Evolutionary conservation across 2,797 vertebrate species (phyloP), one percentile per base, ranked within the genome.

Genomic region (Tokudaia tokunoshimensis): DNA sequence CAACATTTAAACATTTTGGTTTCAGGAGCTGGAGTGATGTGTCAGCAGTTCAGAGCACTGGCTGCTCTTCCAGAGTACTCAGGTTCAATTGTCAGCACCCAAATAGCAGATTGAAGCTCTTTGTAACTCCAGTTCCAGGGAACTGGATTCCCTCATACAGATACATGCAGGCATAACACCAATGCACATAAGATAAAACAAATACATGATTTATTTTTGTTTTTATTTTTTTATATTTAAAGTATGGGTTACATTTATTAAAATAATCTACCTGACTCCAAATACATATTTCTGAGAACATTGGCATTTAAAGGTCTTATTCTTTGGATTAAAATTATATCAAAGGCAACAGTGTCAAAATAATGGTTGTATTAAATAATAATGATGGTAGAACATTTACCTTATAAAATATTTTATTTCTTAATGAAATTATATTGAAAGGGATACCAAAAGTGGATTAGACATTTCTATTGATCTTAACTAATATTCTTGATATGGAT

Each of bases 321-420:
- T 93, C 59, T 41, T 92, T 52, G 67, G 3, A 24, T 59, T 90
- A 31, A 78, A 85, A 88, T 67, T 92, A 84, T 75, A 70, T 59
- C 29, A 92, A 89, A 89, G 55, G 4, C 22, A 75, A 47, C 31
- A 19, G 26, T 83, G 3, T 12, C 52, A 74, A 76, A 2, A 91
- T 12, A 89, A 88, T 78, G 24, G 41, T 72, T 89, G 8, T 47
- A 52, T 44, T 70, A 92, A 84, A 67, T 92, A 59, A 82, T 55
- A 89, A 70, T 44, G 44, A 50, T 76, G 7, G 22, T 70, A 41
- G 5, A 85, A 82, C 13, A 81, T 81, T 88, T 92, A 67, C n/a
- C 57, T 76, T 92, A 57, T 84, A 63, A 76, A 94, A 85, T 4
- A n/a, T 88, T 96, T 84, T 82, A 89, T n/a, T 81, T 72, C 89